Evolutionary conservation across 2,888 invertebrate species (phyloP), one percentile per base, ranked within the genome.

Genomic region (Catocala fraxini): DNA sequence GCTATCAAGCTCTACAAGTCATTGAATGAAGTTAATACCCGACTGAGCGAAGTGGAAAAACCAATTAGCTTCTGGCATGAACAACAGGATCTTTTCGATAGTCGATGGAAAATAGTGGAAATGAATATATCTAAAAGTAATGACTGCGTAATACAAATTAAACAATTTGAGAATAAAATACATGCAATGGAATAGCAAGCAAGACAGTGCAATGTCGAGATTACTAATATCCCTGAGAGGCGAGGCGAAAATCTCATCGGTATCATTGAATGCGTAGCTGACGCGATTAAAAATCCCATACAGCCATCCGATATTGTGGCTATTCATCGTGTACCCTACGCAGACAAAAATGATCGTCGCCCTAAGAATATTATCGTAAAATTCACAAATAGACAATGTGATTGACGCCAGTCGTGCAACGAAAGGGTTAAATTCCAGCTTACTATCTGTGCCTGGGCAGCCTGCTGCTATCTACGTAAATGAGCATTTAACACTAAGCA

Each of bases 401-500:
- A n/a, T n/a, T n/a, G n/a, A n/a, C n/a, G n/a, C n/a, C n/a, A n/a
- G n/a, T n/a, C n/a, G n/a, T n/a, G n/a, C n/a, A n/a, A n/a, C n/a
- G n/a, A n/a, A n/a, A n/a, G n/a, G n/a, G n/a, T n/a, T n/a, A n/a
- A n/a, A n/a, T n/a, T n/a, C n/a, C n/a, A n/a, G n/a, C n/a, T n/a
- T n/a, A n/a, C n/a, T n/a, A n/a, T n/a, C n/a, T n/a, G n/a, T n/a
- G n/a, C n/a, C n/a, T n/a, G n/a, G n/a, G n/a, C 13, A 15, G 13
- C 47, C 11, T 25, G 25, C 25, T 25, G 25, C 25, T 25, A 25
- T 25, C 25, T 25, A 25, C 25, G 25, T 25, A 0, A 33, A 67
- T 51, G n/a, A 59, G 59, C 51, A 39, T 10, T 39, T 39, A 39
- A 39, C 39, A 1, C 10, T 39, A 10, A 39, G 3, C 39, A 39